Evolutionary conservation across 2,888 invertebrate genomes (phyloP), one percentile per base, ranked within the genome.

Genomic region (Xestia sexstrigata): DNA sequence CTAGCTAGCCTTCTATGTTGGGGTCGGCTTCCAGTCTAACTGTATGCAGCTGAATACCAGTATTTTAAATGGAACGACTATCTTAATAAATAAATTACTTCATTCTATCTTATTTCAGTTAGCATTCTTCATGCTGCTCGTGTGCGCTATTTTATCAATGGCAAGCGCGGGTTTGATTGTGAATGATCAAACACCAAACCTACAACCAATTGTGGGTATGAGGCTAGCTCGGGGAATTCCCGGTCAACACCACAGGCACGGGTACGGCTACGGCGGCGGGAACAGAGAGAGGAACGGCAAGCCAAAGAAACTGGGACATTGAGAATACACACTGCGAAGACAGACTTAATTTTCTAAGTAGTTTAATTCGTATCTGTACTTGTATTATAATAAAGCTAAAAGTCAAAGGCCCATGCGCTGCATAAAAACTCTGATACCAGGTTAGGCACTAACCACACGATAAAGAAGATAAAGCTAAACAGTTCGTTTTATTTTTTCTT

Each of bases 171-270:
- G 52, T 52, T 20, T 74, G 7, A 45, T 20, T 30, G 35, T 42
- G 2, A n/a, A 35, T 45, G 55, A 23, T 6, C 73, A 2, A 11
- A 42, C 35, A 30, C 4, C 15, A 39, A 26, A 20, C 17, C 8
- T 52, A 17, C 23, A 20, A 35, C 15, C 35, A 20, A 9, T 13
- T 35, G 13, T 4, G 9, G 55, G 55, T 45, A 4, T 35, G 58
- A 74, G 74, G 74, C n/a, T 4, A 1, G 58, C 20, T 74, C 74
- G 74, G 15, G 74, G n/a, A n/a, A 74, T 74, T 35, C 74, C 74
- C 1, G 74, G 74, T 52, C 63, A 76, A n/a, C 75, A 63, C 0
- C 52, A 75, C n/a, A 42, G 74, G 20, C 74, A 76, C 42, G 76
- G 76, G 2, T 76, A 63, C 63, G 42, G 52, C 11, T 76, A 76